Conservation (phyloP, 2,888 invertebrate species). For the Acronicta alni region DNA sequence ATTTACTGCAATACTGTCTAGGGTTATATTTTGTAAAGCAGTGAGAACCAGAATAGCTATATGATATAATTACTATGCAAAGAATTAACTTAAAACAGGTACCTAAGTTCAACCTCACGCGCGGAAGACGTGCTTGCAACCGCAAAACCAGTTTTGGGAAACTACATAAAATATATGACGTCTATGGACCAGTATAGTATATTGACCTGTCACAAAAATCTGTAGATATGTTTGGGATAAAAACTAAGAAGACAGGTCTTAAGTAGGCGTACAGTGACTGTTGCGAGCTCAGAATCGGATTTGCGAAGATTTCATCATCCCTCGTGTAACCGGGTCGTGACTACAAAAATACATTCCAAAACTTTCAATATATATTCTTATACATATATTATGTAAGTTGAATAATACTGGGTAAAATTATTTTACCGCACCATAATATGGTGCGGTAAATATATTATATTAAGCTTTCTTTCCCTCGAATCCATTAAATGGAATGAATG, state of each 20-base stretch:
- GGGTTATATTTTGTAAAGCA: neutral
- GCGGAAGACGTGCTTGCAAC: too few relatives aligned
- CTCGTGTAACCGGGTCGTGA: slow-evolving; percentile 12
- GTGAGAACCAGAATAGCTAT: slow-evolving; percentile 9
- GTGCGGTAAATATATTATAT: too few relatives aligned
- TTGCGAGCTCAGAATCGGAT: slow-evolving; percentile 39
- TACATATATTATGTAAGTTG: neutral
- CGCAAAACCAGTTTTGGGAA: too few relatives aligned
- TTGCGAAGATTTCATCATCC: slow-evolving; percentile 27
- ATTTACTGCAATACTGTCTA: slow-evolving; percentile 18
- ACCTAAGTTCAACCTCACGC: too few relatives aligned
- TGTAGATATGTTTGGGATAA: slow-evolving; percentile 25
- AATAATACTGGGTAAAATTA: too few relatives aligned
- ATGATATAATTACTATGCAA: slow-evolving; percentile 4
- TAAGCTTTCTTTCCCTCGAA: too few relatives aligned
- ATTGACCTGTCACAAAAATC: slow-evolving; percentile 36
- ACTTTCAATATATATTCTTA: slow-evolving; percentile 1
- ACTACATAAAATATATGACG: too few relatives aligned
- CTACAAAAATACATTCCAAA: slow-evolving; percentile 22
- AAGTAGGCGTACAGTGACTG: slow-evolving; percentile 33
- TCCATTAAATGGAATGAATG: too few relatives aligned
- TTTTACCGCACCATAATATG: too few relatives aligned
- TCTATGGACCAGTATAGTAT: neutral
- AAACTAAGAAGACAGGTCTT: slow-evolving; percentile 47
- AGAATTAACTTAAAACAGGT: neutral